Evolutionary conservation across 2,113 vertebrate species (phyloP).

Genomic region (Lamprotornis superbus): DNA sequence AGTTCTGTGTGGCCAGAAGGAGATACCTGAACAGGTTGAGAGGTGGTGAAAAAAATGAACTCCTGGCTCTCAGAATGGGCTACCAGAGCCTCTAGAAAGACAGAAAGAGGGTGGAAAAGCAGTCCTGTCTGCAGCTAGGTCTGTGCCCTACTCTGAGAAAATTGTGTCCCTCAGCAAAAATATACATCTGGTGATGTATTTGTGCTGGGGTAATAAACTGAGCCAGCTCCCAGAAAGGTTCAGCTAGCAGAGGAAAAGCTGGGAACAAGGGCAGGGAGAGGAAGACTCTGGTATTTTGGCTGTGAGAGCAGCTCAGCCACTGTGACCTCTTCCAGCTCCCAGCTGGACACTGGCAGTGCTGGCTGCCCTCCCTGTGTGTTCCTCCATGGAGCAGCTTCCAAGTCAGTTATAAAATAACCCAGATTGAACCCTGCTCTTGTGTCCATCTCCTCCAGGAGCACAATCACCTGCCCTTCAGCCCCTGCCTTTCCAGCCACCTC

Average conservation of each 20-base stretch:
- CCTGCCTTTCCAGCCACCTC: neutral
- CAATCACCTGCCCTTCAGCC: neutral
- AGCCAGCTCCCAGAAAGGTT: neutral
- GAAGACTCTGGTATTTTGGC: accelerated
- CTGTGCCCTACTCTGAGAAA: neutral
- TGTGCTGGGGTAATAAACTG: neutral
- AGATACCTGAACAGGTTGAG: accelerated
- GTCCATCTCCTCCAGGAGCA: neutral
- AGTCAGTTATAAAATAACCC: neutral
- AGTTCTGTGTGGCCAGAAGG: neutral
- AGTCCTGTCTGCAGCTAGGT: neutral
- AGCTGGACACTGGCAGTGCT: accelerated
- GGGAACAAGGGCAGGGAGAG: neutral
- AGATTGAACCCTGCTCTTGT: neutral
- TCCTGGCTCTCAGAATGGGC: neutral
- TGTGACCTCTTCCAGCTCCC: neutral
- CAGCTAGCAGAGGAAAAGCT: neutral
- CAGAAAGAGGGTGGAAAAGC: neutral
- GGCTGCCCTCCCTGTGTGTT: neutral
- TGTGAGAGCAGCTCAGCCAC: neutral
- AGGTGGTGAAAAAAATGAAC: neutral
- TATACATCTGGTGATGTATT: neutral
- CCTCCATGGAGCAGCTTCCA: neutral
- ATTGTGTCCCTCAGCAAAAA: neutral
- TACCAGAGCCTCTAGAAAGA: neutral